phyloP scores from a whole-genome alignment of 2,113 vertebrate genomes.

The Andinoacara biseriatus region DNA sequence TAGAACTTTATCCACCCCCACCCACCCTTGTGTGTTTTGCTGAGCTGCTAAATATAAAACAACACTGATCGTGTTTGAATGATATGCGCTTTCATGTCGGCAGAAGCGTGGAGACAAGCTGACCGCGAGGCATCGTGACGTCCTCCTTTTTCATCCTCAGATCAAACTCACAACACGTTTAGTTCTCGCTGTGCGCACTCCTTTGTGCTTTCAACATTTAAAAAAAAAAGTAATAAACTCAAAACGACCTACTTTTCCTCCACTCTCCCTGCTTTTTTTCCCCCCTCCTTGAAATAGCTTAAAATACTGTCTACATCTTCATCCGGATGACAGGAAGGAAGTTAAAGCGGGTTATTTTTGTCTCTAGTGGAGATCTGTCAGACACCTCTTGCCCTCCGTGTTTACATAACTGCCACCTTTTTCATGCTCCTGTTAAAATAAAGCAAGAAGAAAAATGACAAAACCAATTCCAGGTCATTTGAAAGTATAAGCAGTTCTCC shows the following conservation, averaged over 20 bases:
- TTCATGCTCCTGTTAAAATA: conserved; percentile 13
- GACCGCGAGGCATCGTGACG: conserved; percentile 47
- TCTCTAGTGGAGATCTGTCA: conserved; percentile 32
- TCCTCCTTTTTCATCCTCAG: conserved; percentile 34
- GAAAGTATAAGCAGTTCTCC: neutral
- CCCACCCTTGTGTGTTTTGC: conserved; percentile 3
- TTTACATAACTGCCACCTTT: neutral
- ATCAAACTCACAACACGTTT: conserved; percentile 20
- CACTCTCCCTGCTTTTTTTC: neutral
- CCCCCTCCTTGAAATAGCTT: conserved; percentile 28
- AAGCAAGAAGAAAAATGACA: neutral
- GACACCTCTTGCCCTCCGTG: conserved; percentile 17
- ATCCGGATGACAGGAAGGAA: conserved; percentile 39
- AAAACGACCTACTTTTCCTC: conserved; percentile 40
- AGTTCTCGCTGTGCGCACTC: neutral
- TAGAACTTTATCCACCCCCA: neutral
- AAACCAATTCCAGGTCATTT: neutral
- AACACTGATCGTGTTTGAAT: conserved; percentile 2
- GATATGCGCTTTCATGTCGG: conserved; percentile 47
- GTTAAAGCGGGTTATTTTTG: conserved; percentile 51
- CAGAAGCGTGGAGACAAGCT: conserved; percentile 29
- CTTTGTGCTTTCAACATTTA: conserved; percentile 7
- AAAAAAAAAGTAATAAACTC: conserved; percentile 15
- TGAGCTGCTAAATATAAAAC: conserved; percentile 51
- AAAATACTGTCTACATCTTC: conserved; percentile 20